A percentile compares a stretch with the other conserved stretches of the same genome.
phyloP scores from a whole-genome alignment of 2,113 vertebrate species.

The Oxygymnocypris stewartii region DNA sequence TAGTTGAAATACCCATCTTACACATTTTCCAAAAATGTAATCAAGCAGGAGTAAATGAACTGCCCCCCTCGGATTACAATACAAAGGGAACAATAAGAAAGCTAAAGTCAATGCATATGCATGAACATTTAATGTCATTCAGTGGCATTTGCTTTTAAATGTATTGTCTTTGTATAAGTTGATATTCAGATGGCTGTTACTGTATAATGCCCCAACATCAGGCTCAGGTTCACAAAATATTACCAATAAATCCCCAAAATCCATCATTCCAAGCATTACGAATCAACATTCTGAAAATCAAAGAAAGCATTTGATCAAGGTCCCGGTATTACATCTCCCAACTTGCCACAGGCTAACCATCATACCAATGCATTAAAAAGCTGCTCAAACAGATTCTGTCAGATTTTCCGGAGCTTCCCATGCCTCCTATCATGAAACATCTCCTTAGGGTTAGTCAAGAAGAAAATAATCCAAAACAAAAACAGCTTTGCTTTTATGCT shows the following conservation, averaged over 20 bases:
- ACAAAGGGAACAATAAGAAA: background rate
- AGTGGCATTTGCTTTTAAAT: background rate
- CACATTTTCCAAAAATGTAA: too few species aligned
- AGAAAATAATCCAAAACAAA: background rate
- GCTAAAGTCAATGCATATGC: background rate
- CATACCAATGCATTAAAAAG: background rate
- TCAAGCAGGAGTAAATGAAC: too few species aligned
- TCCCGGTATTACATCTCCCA: background rate
- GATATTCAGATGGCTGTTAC: too few species aligned
- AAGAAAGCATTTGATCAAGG: background rate
- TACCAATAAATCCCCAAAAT: background rate
- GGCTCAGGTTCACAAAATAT: background rate
- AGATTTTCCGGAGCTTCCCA: background rate
- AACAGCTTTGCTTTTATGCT: conserved; percentile 8
- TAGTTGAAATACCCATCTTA: too few species aligned
- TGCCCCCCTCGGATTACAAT: background rate
- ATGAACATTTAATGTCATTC: background rate
- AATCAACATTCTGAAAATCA: background rate
- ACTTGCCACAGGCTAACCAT: background rate
- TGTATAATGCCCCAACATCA: background rate
- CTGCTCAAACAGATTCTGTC: conserved; percentile 13
- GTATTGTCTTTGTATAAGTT: background rate
- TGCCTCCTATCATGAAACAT: background rate
- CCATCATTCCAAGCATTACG: background rate
- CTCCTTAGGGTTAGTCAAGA: background rate